phyloP scores from a whole-genome alignment of 2,113 vertebrate genomes.

The Oreotrochilus melanogaster region DNA sequence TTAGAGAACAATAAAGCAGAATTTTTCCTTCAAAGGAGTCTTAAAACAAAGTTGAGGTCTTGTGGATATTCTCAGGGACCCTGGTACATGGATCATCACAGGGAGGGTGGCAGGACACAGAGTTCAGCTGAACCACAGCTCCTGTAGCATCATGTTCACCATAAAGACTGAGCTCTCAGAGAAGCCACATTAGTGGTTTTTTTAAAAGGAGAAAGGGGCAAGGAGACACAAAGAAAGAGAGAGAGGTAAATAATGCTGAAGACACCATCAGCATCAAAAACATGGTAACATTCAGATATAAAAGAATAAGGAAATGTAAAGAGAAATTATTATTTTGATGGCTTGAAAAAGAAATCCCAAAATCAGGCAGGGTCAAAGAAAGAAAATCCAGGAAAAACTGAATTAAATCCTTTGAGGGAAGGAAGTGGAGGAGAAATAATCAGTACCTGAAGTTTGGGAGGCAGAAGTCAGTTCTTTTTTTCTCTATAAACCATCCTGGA shows the following conservation, averaged over 20 bases:
- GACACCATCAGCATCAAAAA: neutral
- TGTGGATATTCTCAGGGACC: neutral
- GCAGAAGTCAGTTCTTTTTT: neutral
- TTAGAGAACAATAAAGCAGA: neutral
- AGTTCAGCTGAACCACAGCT: neutral
- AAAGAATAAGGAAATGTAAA: neutral
- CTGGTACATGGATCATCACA: neutral
- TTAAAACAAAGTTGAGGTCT: neutral
- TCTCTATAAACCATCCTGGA: neutral
- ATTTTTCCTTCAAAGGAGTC: neutral
- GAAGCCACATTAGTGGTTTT: neutral
- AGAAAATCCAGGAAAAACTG: neutral
- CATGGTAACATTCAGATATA: neutral
- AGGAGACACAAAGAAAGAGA: neutral
- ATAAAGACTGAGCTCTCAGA: neutral
- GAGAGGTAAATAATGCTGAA: neutral
- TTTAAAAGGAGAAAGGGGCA: neutral
- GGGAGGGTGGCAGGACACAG: neutral
- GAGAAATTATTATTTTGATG: neutral
- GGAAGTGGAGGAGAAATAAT: fast-evolving
- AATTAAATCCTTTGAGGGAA: neutral
- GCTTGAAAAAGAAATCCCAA: neutral
- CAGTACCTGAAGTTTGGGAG: neutral
- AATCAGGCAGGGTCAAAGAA: neutral
- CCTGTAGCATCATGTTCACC: neutral